Percentiles rank a stretch among this genome's conserved stretches.
These are phyloP conservation scores for Pseudochaenichthys georgianus DNA, from an alignment of 2,797 vertebrate species.

Conservation along the genomic window DNA sequence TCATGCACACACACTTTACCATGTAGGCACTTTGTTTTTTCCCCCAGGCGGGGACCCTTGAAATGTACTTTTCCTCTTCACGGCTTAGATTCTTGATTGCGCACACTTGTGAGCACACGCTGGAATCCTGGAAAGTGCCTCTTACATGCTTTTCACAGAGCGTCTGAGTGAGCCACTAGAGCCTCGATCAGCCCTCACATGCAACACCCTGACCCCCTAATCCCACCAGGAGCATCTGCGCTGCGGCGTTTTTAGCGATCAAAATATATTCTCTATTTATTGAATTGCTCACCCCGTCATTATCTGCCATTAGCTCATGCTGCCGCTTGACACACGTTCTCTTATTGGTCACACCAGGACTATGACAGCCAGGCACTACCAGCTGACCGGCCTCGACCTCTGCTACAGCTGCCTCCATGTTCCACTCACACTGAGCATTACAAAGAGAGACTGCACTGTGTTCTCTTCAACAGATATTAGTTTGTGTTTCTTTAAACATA, in stretches of 20 bases:
- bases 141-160: slow-evolving; percentile 37
- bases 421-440: neutral
- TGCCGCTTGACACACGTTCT: slow-evolving; percentile 23
- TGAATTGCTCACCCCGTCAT: too few species aligned
- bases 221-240: too few species aligned
- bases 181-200: slow-evolving; percentile 32
- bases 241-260: too few species aligned
- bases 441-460: too few species aligned
- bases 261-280: too few species aligned
- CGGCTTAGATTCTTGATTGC: slow-evolving; percentile 40
- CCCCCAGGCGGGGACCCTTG: slow-evolving; percentile 2
- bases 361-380: slow-evolving; percentile 9
- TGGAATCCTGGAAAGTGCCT: slow-evolving; percentile 33
- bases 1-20: neutral
- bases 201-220: too few species aligned
- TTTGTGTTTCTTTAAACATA: too few species aligned
- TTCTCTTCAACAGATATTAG: too few species aligned
- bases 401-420: slow-evolving; percentile 9
- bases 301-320: neutral
- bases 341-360: slow-evolving; percentile 23
- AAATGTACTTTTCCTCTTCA: slow-evolving; percentile 28
- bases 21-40: neutral
- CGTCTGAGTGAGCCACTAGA: slow-evolving; percentile 42
- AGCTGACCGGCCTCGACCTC: neutral
- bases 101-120: slow-evolving; percentile 28